Percentiles rank a stretch among this genome's conserved stretches.
phyloP scores from a whole-genome alignment of 2,888 invertebrate species.

The Drosophila pseudotakahashii region DNA sequence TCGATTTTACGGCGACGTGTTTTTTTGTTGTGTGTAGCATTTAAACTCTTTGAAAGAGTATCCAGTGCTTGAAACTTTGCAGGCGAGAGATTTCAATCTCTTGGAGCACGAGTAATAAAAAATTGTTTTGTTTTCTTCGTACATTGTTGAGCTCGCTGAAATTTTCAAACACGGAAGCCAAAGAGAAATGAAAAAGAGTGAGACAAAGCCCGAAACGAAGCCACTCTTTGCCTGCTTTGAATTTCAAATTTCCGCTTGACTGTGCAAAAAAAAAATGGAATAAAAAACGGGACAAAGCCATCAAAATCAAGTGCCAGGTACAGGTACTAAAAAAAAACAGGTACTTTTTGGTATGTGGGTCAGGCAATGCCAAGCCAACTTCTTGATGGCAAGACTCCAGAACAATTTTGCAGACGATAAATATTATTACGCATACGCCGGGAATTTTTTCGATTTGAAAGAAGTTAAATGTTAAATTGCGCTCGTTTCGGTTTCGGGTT shows the following conservation, averaged over 20 bases:
- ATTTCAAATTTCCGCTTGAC: constrained; percentile 52
- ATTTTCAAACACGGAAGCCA: constrained; percentile 62
- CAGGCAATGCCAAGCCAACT: constrained; percentile 12
- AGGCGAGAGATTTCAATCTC: constrained; percentile 54
- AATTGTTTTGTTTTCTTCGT: constrained; percentile 9
- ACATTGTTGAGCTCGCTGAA: constrained; percentile 8
- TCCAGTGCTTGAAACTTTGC: constrained; percentile 3
- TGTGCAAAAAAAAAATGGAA: constrained; percentile 10
- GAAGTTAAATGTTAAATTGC: constrained; percentile 30
- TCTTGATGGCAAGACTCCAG: constrained; percentile 10
- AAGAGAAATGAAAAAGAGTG: constrained; percentile 17
- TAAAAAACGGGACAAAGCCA: constrained; percentile 30
- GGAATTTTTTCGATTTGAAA: constrained; percentile 49
- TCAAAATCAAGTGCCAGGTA: constrained; percentile 23
- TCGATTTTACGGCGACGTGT: no score
- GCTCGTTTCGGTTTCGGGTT: constrained; percentile 14
- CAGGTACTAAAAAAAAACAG: constrained; percentile 18
- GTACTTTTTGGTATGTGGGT: constrained; percentile 40
- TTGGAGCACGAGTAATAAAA: constrained; percentile 24
- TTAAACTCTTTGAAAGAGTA: not conserved
- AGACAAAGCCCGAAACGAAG: constrained; percentile 11
- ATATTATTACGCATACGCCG: constrained; percentile 48
- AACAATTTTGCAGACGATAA: constrained; percentile 34
- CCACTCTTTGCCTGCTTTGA: constrained; percentile 62
- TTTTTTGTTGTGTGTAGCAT: no score